These are phyloP conservation scores for Cepaea hortensis DNA, from an alignment of 2,888 invertebrate species.

Conservation along the genomic window DNA sequence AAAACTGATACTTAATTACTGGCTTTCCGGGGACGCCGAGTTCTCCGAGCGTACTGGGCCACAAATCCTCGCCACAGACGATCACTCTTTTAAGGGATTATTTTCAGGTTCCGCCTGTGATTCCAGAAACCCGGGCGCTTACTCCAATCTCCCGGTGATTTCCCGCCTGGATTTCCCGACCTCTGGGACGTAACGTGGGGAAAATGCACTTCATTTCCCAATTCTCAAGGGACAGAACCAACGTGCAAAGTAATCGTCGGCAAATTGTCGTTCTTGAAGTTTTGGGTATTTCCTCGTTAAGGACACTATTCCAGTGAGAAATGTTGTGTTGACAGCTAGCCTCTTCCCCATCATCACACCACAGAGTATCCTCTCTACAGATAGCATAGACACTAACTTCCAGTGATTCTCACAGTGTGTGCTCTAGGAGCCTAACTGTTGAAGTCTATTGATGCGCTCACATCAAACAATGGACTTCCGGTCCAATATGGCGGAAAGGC, in stretches of 20 bases:
- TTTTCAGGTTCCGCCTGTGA: slow-evolving; percentile 3
- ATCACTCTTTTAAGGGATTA: slow-evolving; percentile 18
- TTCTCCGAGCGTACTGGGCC: slow-evolving; percentile 12
- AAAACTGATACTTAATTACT: slow-evolving; percentile 47
- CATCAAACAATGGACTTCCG: too few species aligned
- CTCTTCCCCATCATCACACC: too few species aligned
- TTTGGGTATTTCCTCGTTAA: too few species aligned
- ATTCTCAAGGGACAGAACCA: slow-evolving; percentile 5
- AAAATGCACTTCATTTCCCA: slow-evolving; percentile 48
- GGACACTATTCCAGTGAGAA: too few species aligned
- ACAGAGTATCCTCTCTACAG: too few species aligned
- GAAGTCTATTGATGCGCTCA: too few species aligned
- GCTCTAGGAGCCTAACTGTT: too few species aligned
- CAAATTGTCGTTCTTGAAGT: not conserved
- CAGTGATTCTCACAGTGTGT: too few species aligned
- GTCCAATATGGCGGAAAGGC: too few species aligned
- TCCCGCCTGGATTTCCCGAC: not conserved
- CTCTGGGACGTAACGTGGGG: not conserved
- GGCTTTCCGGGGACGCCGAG: slow-evolving; percentile 27
- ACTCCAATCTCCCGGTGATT: slow-evolving; percentile 5
- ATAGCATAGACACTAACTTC: too few species aligned
- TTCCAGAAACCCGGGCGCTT: slow-evolving; percentile 8
- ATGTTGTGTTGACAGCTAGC: too few species aligned
- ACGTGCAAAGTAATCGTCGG: slow-evolving; percentile 28
- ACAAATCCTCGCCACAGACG: slow-evolving; percentile 32